phyloP scores from a whole-genome alignment of 2,797 vertebrate species.

The Cossypha polioptera region DNA sequence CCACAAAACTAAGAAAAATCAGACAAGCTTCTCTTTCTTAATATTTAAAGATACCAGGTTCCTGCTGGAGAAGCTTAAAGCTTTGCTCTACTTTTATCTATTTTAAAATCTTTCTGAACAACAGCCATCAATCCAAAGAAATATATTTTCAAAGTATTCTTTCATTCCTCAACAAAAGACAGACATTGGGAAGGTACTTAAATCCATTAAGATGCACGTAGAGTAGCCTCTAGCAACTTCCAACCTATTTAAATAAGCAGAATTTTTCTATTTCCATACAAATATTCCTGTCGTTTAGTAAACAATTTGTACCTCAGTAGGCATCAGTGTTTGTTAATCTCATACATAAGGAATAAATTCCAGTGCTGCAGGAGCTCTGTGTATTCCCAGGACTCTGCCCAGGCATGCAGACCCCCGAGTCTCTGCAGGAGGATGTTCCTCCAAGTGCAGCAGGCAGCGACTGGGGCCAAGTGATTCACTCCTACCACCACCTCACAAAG shows the following conservation, averaged over 20 bases:
- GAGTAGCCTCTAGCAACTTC: constrained; percentile 15
- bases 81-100: constrained; percentile 37
- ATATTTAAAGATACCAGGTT: constrained; percentile 40
- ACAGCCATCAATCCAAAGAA: not conserved
- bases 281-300: constrained; percentile 1
- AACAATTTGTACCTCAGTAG: constrained; percentile 1
- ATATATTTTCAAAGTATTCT: constrained; percentile 7
- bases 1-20: constrained; percentile 29
- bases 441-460: not conserved
- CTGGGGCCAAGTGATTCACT: not conserved
- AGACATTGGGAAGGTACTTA: not conserved
- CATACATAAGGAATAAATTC: constrained; percentile 1
- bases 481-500: not conserved
- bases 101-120: constrained; percentile 28
- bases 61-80: constrained; percentile 33
- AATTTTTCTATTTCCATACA: constrained; percentile 24
- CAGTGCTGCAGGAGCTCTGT: not conserved
- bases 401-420: not conserved
- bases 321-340: constrained; percentile 21
- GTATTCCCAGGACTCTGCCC: not conserved
- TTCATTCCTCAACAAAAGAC: not conserved
- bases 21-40: constrained; percentile 37
- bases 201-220: not conserved
- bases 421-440: not conserved
- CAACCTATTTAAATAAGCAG: constrained; percentile 30